Evolutionary conservation across 1,140 invertebrate genomes (phyloP).

Genomic region (Dolichoris vasculosae): DNA sequence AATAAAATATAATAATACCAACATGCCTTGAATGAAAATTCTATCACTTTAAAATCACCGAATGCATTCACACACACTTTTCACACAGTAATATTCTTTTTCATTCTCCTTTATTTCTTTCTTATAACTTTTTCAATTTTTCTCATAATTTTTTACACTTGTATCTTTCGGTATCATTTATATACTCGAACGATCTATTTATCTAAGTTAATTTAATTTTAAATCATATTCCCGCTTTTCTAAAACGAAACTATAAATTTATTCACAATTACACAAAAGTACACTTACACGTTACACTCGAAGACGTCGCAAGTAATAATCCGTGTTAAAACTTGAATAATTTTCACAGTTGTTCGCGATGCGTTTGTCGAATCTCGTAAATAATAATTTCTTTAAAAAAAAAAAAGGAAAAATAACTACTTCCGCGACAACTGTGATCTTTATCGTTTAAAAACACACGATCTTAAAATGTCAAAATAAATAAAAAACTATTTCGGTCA

Average conservation of each 20-base stretch:
- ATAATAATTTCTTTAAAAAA: neutral
- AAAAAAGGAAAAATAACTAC: no score
- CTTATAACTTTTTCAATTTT: constrained; percentile 15
- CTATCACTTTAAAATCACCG: constrained; percentile 17
- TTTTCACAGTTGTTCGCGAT: neutral
- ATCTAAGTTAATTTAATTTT: constrained; percentile 14
- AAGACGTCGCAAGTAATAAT: neutral
- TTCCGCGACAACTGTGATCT: neutral
- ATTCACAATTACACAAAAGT: neutral
- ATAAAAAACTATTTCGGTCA: constrained; percentile 33
- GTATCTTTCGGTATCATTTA: neutral
- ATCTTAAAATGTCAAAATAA: constrained; percentile 27
- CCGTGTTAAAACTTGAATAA: neutral
- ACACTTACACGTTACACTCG: constrained; percentile 8
- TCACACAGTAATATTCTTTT: constrained; percentile 35
- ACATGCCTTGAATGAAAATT: constrained; percentile 61
- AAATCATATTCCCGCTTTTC: neutral
- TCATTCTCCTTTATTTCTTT: constrained; percentile 50
- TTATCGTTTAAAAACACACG: constrained; percentile 26
- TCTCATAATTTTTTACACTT: neutral
- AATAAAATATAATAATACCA: constrained; percentile 57
- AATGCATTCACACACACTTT: constrained; percentile 32
- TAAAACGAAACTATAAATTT: neutral
- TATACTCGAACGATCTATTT: neutral
- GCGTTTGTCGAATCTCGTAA: neutral